Evolutionary conservation across 2,113 vertebrate species (phyloP), one percentile per base, ranked within the genome.

Genomic region (Gymnorhina tibicen): DNA sequence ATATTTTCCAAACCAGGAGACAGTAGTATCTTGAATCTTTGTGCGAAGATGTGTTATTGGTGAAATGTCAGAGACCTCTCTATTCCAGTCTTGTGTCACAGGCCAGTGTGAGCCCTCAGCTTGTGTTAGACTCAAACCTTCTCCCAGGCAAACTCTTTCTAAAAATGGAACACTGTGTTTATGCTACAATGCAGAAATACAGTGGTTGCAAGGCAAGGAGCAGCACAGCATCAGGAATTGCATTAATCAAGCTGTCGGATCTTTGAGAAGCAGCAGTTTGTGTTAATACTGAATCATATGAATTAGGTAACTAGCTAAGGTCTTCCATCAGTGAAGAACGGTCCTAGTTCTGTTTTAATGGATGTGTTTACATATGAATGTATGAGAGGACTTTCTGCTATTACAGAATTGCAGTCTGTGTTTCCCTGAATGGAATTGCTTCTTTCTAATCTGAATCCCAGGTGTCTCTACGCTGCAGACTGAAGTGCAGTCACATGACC

Each of bases 111-210:
- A 79, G 67, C 87, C 56, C 86, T 96, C 96, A 94, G 62, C 66
- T 96, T 94, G 62, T 76, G 89, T 96, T 96, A 96, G 80, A 28
- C 84, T 97, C 96, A 97, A 94, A 92, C n/a, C 62, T 94, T 94
- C 96, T 96, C 94, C 83, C 80, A 82, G 93, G 95, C 96, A 84
- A 92, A 79, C 23, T 88, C 72, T 72, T 92, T 89, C 93, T 96
- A 95, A 95, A 97, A 95, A 94, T 81, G 91, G 94, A 95, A 76
- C 69, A 3, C 6, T 27, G 23, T 73, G 83, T 95, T 96, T 91
- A 76, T 92, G 92, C 88, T 93, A 1, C 77, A 87, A 1, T 35
- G 73, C 49, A 74, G 83, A 92, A 92, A 67, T 87, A 33, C 41
- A 82, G 92, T 12, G 69, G 46, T 76, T 87, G 69, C 2, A 46